These are phyloP conservation scores for Scrobipalpa atriplicella DNA, from an alignment of 2,888 invertebrate genomes.

Conservation along the genomic window DNA sequence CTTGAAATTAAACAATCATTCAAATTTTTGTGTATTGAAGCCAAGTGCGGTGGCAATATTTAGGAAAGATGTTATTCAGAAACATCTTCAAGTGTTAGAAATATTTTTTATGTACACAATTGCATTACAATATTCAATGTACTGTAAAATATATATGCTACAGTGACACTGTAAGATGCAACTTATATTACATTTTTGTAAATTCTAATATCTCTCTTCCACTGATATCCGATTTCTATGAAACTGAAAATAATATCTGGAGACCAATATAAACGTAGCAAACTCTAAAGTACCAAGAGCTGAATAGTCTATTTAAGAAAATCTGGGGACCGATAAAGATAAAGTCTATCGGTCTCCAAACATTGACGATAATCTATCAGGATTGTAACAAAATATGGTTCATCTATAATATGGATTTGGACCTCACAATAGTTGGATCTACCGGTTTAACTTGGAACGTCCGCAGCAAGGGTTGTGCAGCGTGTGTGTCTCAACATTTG, in stretches of 20 bases:
- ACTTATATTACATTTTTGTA: neutral
- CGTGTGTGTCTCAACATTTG: conserved; percentile 70
- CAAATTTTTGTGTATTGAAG: neutral
- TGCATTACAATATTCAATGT: conserved; percentile 7
- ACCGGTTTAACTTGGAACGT: conserved; percentile 33
- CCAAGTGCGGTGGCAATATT: neutral
- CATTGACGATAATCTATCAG: conserved; percentile 3
- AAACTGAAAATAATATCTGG: neutral
- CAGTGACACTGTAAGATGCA: neutral
- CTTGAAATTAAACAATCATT: neutral
- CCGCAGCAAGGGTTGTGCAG: conserved; percentile 70
- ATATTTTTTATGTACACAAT: conserved; percentile 10
- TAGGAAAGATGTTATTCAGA: neutral
- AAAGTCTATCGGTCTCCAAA: neutral
- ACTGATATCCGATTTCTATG: neutral
- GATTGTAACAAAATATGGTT: conserved; percentile 10
- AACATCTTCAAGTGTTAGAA: neutral
- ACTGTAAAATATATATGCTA: neutral
- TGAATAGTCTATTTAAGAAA: neutral
- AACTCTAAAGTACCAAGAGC: neutral
- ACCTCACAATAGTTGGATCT: conserved; percentile 28
- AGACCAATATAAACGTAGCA: neutral
- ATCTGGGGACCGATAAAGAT: conserved; percentile 10
- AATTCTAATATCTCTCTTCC: neutral
- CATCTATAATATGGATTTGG: conserved; percentile 13